Percentiles rank a stretch among this genome's conserved stretches.
Conservation (phyloP, 2,888 invertebrate species). For the Cybosia mesomella region DNA sequence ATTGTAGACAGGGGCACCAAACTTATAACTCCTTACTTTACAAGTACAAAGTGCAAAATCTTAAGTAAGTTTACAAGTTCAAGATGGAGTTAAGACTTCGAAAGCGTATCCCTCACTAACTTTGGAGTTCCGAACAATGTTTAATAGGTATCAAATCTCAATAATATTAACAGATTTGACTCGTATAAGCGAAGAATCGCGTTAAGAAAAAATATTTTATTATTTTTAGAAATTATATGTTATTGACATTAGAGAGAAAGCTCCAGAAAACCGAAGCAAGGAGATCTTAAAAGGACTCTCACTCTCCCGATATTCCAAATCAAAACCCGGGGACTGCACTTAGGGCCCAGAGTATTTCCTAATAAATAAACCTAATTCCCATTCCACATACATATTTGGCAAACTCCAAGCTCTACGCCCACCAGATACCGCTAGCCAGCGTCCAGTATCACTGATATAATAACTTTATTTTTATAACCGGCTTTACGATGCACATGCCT, state of each 20-base stretch:
- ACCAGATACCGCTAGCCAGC: constrained; percentile 46
- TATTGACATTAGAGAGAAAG: no score
- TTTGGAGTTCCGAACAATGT: constrained; percentile 1
- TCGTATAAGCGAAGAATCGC: no score
- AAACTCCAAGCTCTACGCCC: constrained; percentile 22
- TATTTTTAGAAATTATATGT: no score
- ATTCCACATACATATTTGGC: constrained; percentile 15
- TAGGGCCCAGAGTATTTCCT: no score
- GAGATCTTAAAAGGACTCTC: no score
- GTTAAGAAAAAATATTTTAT: no score
- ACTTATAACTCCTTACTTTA: not conserved
- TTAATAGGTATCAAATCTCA: no score
- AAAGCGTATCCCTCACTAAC: not conserved
- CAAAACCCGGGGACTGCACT: no score
- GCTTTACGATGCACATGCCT: constrained; percentile 53
- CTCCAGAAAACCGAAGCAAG: no score
- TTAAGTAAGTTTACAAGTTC: not conserved
- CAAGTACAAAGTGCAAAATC: not conserved
- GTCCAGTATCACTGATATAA: constrained; percentile 52
- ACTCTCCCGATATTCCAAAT: constrained; percentile 13
- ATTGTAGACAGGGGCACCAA: not conserved
- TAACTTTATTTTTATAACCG: constrained; percentile 67
- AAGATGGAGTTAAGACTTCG: not conserved
- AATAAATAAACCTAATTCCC: constrained; percentile 12
- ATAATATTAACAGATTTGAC: not conserved